These are phyloP conservation scores for Ochropleura leucogaster DNA, from an alignment of 2,888 invertebrate genomes.

Conservation along the genomic window DNA sequence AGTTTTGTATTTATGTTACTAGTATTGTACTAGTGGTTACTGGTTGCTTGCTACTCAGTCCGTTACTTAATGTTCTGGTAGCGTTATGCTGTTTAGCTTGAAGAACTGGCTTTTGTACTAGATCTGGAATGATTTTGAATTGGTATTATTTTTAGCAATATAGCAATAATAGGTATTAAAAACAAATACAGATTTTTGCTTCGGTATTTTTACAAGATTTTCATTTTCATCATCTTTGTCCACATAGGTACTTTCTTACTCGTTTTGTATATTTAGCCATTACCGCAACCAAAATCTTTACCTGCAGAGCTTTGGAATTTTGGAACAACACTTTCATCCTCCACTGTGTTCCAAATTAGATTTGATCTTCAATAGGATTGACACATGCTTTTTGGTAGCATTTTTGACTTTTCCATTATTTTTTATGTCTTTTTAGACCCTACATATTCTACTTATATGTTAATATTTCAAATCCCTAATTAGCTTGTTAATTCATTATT, in stretches of 20 bases:
- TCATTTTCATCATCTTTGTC: background rate
- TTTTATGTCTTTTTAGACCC: background rate
- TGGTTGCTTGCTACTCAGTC: slow-evolving; percentile 3
- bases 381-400: background rate
- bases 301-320: too few relatives aligned
- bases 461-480: background rate
- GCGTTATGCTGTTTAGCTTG: slow-evolving; percentile 27
- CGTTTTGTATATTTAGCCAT: too few relatives aligned
- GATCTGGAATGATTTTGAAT: background rate
- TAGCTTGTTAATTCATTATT: background rate
- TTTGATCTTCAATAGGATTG: background rate
- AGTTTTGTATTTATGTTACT: slow-evolving; percentile 39
- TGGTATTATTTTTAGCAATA: too few relatives aligned
- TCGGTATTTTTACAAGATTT: background rate
- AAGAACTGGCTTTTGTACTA: slow-evolving; percentile 22
- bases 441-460: background rate
- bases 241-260: too few relatives aligned
- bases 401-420: background rate
- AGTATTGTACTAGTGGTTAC: background rate
- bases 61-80: slow-evolving; percentile 61
- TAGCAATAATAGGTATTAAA: too few relatives aligned
- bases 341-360: background rate
- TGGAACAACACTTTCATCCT: background rate
- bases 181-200: too few relatives aligned
- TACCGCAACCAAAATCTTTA: background rate